phyloP scores from a whole-genome alignment of 2,797 vertebrate species.

The Lacerta agilis region DNA sequence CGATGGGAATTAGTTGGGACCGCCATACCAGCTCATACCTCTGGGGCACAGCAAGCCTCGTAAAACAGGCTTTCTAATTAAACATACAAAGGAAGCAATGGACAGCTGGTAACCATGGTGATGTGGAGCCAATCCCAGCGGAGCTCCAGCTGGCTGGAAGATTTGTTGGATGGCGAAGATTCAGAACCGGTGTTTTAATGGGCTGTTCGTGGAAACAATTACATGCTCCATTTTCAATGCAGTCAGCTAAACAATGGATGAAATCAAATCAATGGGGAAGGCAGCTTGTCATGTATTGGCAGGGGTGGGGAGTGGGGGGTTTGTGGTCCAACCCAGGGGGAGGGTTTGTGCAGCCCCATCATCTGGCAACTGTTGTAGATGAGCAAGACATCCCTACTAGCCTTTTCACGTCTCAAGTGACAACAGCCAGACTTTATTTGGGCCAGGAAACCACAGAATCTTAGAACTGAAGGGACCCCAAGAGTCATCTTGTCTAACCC shows the following conservation, averaged over 20 bases:
- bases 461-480: too few species aligned
- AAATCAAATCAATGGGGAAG: conserved; percentile 66
- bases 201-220: conserved; percentile 73
- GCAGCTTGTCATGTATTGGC: conserved; percentile 36
- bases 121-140: conserved; percentile 69
- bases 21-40: rapidly evolving
- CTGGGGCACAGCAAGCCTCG: conserved; percentile 8
- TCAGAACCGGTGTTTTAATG: conserved; percentile 68
- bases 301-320: too few species aligned
- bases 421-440: too few species aligned
- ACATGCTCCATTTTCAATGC: conserved; percentile 75
- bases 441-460: background rate
- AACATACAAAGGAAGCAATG: conserved; percentile 64
- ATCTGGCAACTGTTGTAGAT: rapidly evolving
- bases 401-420: background rate
- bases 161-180: conserved; percentile 70
- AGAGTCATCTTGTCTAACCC: too few species aligned
- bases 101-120: conserved; percentile 71
- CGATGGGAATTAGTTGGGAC: conserved; percentile 27
- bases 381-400: background rate
- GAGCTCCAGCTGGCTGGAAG: conserved; percentile 72
- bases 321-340: background rate
- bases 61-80: conserved; percentile 72
- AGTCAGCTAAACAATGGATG: conserved; percentile 72
- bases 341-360: background rate